A percentile compares a stretch with the other conserved stretches of the same genome.
These are phyloP conservation scores for Aurelia aurita complex sp. Pacific DNA, from an alignment of 30 jellyfish, hydroid and myxozoan genomes.

Conservation along the genomic window DNA sequence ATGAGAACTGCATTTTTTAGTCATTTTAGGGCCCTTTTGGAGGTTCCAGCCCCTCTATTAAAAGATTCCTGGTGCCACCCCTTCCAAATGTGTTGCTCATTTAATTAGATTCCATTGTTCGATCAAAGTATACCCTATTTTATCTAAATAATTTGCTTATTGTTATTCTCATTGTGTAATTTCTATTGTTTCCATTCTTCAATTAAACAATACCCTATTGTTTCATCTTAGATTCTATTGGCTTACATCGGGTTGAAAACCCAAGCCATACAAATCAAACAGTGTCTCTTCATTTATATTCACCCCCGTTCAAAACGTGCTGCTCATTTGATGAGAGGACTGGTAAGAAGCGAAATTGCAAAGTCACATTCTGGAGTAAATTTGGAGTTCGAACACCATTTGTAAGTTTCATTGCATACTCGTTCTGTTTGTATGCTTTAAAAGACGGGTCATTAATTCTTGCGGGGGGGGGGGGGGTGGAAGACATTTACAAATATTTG, in stretches of 20 bases:
- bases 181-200: neutral
- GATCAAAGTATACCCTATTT: neutral
- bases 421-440: too few relatives aligned
- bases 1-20: too few relatives aligned
- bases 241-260: constrained; percentile 95
- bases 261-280: constrained; percentile 85
- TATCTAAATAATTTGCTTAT: too few relatives aligned
- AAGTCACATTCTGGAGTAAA: constrained; percentile 90
- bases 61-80: too few relatives aligned
- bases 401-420: constrained; percentile 33
- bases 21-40: too few relatives aligned
- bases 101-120: too few relatives aligned
- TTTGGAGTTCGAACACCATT: constrained; percentile 85
- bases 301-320: constrained; percentile 89
- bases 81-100: too few relatives aligned
- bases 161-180: neutral
- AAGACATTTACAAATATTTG: too few relatives aligned
- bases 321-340: constrained; percentile 90
- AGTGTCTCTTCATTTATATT: constrained; percentile 85
- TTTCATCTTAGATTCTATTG: constrained; percentile 76
- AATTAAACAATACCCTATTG: neutral
- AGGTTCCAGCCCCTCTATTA: too few relatives aligned
- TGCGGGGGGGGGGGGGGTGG: too few relatives aligned
- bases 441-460: too few relatives aligned
- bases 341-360: constrained; percentile 74